These are phyloP conservation scores for Mesorhabditis sp. DNA, from an alignment of 2,888 invertebrate species.

Conservation along the genomic window DNA sequence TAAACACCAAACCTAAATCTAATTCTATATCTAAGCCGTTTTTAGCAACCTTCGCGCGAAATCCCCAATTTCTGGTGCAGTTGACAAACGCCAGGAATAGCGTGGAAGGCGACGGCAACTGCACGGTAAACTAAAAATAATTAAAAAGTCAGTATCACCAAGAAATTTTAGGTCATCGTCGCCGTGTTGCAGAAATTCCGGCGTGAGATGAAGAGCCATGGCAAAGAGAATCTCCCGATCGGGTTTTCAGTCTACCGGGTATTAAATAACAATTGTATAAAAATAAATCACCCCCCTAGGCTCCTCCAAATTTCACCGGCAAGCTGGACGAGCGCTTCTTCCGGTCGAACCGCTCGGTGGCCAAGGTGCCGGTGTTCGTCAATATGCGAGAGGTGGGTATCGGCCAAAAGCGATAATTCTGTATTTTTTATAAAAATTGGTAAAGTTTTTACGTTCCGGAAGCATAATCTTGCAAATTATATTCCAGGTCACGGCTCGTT, in stretches of 20 bases:
- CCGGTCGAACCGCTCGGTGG: constrained; percentile 75
- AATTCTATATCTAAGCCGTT: not conserved
- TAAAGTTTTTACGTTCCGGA: not conserved
- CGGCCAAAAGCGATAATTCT: too few relatives aligned
- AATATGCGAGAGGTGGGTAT: constrained; percentile 76
- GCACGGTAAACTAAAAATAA: constrained; percentile 69
- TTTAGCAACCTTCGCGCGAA: constrained; percentile 86
- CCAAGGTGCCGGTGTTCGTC: constrained; percentile 87
- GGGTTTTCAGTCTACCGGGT: constrained; percentile 85
- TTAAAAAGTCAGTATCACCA: not conserved
- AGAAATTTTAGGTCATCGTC: constrained; percentile 69
- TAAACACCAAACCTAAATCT: not conserved
- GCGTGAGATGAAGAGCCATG: constrained; percentile 79
- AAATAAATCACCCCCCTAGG: not conserved
- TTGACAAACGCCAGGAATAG: constrained; percentile 76
- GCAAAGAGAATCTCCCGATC: constrained; percentile 85
- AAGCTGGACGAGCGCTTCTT: constrained; percentile 68
- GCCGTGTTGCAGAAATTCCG: constrained; percentile 84
- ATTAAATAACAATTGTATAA: not conserved
- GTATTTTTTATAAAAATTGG: too few relatives aligned
- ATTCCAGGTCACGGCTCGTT: constrained; percentile 73
- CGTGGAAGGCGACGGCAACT: constrained; percentile 70
- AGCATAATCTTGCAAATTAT: not conserved
- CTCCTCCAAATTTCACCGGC: not conserved
- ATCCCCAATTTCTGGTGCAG: constrained; percentile 84